Conservation (phyloP, 1,140 invertebrate genomes). For the Psilanteris sp. region DNA sequence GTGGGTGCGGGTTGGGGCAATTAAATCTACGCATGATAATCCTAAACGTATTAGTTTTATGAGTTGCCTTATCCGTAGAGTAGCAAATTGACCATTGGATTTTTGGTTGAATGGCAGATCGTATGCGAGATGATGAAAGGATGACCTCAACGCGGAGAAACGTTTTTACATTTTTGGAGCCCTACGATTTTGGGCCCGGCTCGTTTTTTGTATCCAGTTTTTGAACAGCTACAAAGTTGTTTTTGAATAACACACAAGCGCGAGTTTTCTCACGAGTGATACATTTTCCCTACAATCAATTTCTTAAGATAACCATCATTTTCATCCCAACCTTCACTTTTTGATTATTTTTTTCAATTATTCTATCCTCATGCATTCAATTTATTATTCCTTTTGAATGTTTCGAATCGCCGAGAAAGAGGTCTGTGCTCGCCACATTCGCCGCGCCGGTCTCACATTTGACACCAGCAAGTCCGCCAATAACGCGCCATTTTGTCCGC, state of each 20-base stretch:
- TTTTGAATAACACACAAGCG: slow-evolving; percentile 53
- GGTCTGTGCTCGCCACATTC: too few species aligned
- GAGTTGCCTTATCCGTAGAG: slow-evolving; percentile 39
- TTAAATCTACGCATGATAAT: slow-evolving; percentile 26
- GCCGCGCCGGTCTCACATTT: too few species aligned
- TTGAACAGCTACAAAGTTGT: slow-evolving; percentile 29
- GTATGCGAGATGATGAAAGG: slow-evolving; percentile 24
- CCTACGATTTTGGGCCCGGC: slow-evolving; percentile 34
- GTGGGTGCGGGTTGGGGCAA: neutral
- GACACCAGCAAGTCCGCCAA: too few species aligned
- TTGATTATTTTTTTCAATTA: slow-evolving; percentile 31
- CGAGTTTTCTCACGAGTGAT: slow-evolving; percentile 65
- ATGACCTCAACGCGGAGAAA: slow-evolving; percentile 10
- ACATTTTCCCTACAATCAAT: slow-evolving; percentile 23
- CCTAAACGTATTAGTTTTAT: slow-evolving; percentile 29
- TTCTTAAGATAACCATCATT: too few species aligned
- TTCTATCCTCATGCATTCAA: slow-evolving; percentile 67
- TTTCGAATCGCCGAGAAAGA: slow-evolving; percentile 69
- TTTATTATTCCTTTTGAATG: slow-evolving; percentile 71
- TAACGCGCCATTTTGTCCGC: too few species aligned
- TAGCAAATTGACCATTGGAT: slow-evolving; percentile 18
- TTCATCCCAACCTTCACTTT: slow-evolving; percentile 25
- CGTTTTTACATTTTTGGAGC: slow-evolving; percentile 52
- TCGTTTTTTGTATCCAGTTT: slow-evolving; percentile 72
- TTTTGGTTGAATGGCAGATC: slow-evolving; percentile 16